phyloP scores from a whole-genome alignment of 2,888 invertebrate species.

The Apeira syringaria region DNA sequence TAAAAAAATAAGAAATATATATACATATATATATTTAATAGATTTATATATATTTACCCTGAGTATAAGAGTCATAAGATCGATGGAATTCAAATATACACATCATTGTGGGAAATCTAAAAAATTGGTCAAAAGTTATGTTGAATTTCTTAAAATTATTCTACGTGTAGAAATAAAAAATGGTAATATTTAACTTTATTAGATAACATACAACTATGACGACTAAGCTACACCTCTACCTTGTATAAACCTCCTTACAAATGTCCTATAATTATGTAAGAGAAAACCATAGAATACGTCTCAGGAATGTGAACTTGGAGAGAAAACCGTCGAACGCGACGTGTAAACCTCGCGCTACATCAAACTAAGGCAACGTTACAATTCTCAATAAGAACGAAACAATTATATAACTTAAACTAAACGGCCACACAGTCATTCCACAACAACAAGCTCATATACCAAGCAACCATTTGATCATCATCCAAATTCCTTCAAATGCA shows the following conservation, averaged over 20 bases:
- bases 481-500: conserved; percentile 78
- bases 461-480: conserved; percentile 74
- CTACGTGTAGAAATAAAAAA: conserved; percentile 59
- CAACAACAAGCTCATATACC: conserved; percentile 15
- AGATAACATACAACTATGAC: conserved; percentile 67
- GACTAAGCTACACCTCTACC: conserved; percentile 79
- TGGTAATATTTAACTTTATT: conserved; percentile 41
- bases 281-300: conserved; percentile 36
- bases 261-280: conserved; percentile 60
- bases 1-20: conserved; percentile 54
- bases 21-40: conserved; percentile 56
- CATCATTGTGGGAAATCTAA: conserved; percentile 61
- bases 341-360: conserved; percentile 34
- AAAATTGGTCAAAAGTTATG: conserved; percentile 68
- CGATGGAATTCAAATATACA: conserved; percentile 53
- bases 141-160: conserved; percentile 66
- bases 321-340: conserved; percentile 31
- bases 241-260: conserved; percentile 83
- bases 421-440: conserved; percentile 8
- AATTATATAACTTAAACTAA: conserved; percentile 5
- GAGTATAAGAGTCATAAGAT: conserved; percentile 80
- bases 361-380: conserved; percentile 28
- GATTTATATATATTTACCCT: conserved; percentile 73
- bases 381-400: conserved; percentile 15
- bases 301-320: conserved; percentile 25